Conservation (phyloP, 2,797 vertebrate species). For the Labeo calbasu region DNA sequence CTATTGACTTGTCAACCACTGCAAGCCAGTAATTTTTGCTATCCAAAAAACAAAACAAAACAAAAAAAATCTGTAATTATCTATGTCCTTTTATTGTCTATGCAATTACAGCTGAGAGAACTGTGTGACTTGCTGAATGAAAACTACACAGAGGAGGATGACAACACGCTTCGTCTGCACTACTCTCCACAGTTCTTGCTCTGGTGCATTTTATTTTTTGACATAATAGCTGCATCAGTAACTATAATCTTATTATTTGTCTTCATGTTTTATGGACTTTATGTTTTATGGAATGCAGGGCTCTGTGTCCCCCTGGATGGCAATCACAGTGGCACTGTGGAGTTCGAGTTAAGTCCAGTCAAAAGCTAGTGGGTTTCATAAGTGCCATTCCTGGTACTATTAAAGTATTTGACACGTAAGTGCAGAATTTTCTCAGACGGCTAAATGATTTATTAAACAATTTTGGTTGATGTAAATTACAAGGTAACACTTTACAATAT, state of each 20-base stretch:
- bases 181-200: constrained; percentile 89
- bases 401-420: constrained; percentile 89
- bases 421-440: constrained; percentile 33
- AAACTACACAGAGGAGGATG: constrained; percentile 86
- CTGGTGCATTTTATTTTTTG: constrained; percentile 80
- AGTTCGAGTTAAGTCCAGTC: constrained; percentile 88
- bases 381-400: constrained; percentile 89
- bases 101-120: constrained; percentile 78
- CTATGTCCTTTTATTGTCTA: no score
- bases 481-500: no score
- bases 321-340: constrained; percentile 91
- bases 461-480: not conserved
- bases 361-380: constrained; percentile 95
- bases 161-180: constrained; percentile 88
- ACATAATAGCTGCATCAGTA: not conserved
- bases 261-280: not conserved
- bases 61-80: no score
- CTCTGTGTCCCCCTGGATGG: constrained; percentile 90
- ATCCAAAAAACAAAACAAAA: no score
- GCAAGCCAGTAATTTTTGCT: no score
- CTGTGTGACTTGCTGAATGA: constrained; percentile 85
- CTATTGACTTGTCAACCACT: no score
- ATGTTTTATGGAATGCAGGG: constrained; percentile 74
- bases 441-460: not conserved
- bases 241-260: not conserved